Evolutionary conservation across 1,140 invertebrate species (phyloP).

Genomic region (Philopotamus ludificatus): DNA sequence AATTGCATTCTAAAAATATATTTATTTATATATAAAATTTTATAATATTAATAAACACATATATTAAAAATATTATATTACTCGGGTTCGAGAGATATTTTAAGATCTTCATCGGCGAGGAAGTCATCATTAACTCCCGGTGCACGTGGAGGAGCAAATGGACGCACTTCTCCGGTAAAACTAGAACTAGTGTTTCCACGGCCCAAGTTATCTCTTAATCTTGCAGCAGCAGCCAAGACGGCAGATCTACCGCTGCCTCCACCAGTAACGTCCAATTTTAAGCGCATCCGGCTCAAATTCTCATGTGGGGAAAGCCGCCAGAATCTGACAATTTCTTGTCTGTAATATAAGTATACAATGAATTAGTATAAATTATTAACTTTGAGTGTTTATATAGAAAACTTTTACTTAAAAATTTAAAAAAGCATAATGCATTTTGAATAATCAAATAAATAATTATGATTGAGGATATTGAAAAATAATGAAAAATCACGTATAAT

Average conservation of each 20-base stretch:
- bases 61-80: no score
- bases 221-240: constrained; percentile 61
- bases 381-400: neutral
- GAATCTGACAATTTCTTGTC: constrained; percentile 45
- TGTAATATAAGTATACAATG: constrained; percentile 32
- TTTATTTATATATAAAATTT: no score
- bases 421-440: neutral
- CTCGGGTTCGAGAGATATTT: constrained; percentile 41
- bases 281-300: constrained; percentile 64
- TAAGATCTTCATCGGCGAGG: constrained; percentile 43
- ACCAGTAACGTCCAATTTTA: constrained; percentile 59
- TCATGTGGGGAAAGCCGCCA: constrained; percentile 66
- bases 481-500: no score
- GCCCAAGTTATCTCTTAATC: constrained; percentile 61
- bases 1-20: constrained; percentile 34
- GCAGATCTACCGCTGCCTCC: constrained; percentile 51
- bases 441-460: no score
- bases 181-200: neutral
- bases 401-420: neutral
- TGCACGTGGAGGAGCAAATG: constrained; percentile 13
- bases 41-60: constrained; percentile 2
- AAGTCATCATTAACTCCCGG: constrained; percentile 40
- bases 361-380: neutral
- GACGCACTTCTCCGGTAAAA: neutral
- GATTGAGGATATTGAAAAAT: no score